Conservation (phyloP, 1,140 invertebrate genomes). For the Meloidogyne floridensis region DNA sequence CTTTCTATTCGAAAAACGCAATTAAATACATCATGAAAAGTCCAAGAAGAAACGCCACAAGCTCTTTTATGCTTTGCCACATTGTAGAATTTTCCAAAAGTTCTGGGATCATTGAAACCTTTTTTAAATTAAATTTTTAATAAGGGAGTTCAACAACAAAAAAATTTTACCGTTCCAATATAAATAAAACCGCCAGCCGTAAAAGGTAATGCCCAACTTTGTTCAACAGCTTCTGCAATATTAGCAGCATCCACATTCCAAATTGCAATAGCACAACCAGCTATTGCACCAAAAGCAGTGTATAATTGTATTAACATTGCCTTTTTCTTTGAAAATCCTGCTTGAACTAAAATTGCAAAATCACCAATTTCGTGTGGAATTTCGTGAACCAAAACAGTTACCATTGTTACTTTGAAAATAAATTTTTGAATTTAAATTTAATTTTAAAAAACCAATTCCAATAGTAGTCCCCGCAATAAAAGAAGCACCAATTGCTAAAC, state of each 20-base stretch:
- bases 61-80: constrained; percentile 56
- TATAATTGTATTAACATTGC: constrained; percentile 86
- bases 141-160: not conserved
- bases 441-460: constrained; percentile 50
- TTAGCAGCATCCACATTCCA: constrained; percentile 53
- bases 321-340: constrained; percentile 83
- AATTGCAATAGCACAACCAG: constrained; percentile 60
- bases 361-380: constrained; percentile 97
- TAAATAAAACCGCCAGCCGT: constrained; percentile 98
- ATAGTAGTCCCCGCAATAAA: constrained; percentile 78
- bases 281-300: constrained; percentile 88
- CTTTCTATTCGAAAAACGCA: constrained; percentile 55
- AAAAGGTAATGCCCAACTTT: constrained; percentile 85
- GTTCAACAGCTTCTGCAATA: constrained; percentile 73
- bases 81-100: constrained; percentile 71
- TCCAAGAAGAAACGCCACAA: constrained; percentile 55
- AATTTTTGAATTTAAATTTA: not conserved
- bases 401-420: constrained; percentile 77
- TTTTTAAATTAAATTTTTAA: not conserved
- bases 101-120: constrained; percentile 84
- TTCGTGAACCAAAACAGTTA: constrained; percentile 92
- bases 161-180: constrained; percentile 80
- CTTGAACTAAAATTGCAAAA: constrained; percentile 93
- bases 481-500: constrained; percentile 89
- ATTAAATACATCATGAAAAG: constrained; percentile 63